phyloP scores from a whole-genome alignment of 2,888 invertebrate genomes.

The Rhodophaea formosa region DNA sequence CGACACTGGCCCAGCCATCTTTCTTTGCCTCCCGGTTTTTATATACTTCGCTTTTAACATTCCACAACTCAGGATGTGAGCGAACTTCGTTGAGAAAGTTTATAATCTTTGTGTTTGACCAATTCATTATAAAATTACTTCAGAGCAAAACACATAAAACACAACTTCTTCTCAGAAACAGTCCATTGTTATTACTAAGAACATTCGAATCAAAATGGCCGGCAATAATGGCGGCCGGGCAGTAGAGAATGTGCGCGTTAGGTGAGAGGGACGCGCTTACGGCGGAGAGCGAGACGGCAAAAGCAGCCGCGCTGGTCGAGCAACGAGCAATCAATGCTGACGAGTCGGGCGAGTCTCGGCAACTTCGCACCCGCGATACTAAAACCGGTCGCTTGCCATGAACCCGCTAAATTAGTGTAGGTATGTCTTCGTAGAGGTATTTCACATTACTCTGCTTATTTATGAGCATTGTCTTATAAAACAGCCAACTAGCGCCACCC shows the following conservation, averaged over 20 bases:
- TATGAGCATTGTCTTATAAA: no score
- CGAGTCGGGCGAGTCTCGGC: neutral
- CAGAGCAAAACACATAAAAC: neutral
- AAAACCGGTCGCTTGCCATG: no score
- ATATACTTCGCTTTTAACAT: constrained; percentile 3
- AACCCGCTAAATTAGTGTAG: no score
- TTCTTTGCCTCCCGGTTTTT: constrained; percentile 27
- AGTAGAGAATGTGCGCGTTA: neutral
- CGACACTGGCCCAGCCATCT: constrained; percentile 28
- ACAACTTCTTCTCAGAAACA: neutral
- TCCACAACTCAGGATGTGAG: constrained; percentile 1
- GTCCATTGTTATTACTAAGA: neutral
- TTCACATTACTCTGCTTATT: no score
- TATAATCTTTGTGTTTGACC: constrained; percentile 3
- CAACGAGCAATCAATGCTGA: neutral
- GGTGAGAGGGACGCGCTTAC: constrained; percentile 1
- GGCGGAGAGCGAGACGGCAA: neutral
- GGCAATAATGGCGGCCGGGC: constrained; percentile 1
- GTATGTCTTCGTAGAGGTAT: no score
- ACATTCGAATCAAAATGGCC: neutral
- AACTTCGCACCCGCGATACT: neutral
- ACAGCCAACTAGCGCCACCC: no score
- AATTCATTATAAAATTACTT: neutral
- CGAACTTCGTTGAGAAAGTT: constrained; percentile 4
- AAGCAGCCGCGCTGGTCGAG: neutral